Percentiles rank a stretch among this genome's conserved stretches.
Conservation (phyloP, 2,888 invertebrate genomes). For the Erebia palarica region DNA sequence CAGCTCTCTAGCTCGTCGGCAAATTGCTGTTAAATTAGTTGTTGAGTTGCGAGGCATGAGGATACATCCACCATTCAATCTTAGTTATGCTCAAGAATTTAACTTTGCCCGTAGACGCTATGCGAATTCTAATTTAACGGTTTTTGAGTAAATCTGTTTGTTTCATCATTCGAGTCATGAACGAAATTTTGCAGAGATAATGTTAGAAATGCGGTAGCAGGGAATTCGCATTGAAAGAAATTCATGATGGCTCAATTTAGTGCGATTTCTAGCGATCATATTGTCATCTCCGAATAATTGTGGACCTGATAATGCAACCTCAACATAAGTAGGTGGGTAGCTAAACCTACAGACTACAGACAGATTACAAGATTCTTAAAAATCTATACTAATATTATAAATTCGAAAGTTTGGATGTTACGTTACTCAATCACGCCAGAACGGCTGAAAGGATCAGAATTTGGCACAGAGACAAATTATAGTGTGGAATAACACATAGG, state of each 20-base stretch:
- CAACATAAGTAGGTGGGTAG: no score
- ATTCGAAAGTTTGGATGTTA: no score
- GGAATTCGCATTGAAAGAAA: background rate
- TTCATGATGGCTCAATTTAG: background rate
- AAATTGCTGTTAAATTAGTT: conserved; percentile 65
- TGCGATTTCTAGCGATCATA: background rate
- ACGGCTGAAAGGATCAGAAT: no score
- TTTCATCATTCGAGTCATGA: conserved; percentile 5
- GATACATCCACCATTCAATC: conserved; percentile 39
- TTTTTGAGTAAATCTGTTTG: conserved; percentile 20
- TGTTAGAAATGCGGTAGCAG: background rate
- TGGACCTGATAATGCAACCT: no score
- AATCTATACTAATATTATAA: no score
- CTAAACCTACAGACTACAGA: no score
- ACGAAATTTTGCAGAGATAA: conserved; percentile 2
- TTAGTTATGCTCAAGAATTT: conserved; percentile 40
- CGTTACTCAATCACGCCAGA: no score
- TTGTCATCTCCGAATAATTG: background rate
- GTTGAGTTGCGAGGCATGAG: conserved; percentile 43
- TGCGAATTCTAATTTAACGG: conserved; percentile 23
- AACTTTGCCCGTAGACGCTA: conserved; percentile 35
- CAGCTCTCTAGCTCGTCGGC: conserved; percentile 47
- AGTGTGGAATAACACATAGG: no score
- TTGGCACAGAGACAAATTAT: no score
- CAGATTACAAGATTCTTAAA: no score